Base-by-base conservation (phyloP, 2,113 vertebrate species). In the Toxotes jaculatrix region DNA sequence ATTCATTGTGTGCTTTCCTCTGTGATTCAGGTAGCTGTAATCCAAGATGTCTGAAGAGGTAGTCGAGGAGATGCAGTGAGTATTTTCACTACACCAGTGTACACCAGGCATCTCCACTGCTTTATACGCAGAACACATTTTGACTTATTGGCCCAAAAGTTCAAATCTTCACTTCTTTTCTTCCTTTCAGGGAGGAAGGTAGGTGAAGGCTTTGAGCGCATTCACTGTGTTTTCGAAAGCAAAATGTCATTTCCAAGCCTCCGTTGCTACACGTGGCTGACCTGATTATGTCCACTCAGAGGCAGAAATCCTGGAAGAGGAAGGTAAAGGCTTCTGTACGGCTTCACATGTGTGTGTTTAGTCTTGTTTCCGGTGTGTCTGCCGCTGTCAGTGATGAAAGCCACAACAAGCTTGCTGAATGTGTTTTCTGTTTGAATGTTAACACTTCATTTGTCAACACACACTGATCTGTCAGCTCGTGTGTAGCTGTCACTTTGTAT, bases 111-210 rank as follows among this genome's bases (percentile, higher is more conserved):
- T 63, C 27, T 57, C 27, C 27, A 6, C 8, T 34, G 1, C 47
- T 45, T 27, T 7, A 83, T 81, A 69, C 34, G 61, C 19, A 68
- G 1, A 60, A 7, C 43, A 19, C 19, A 66, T 68, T 65, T 42
- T 10, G 1, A 31, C 16, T 77, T n/a, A 72, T 32, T 19, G 14
- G 14, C 70, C n/a, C 23, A 21, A 49, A 75, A 45, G 16, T 73
- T 82, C 40, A 31, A 7, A 0, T 7, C 13, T 66, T 59, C 40
- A n/a, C 19, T 55, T 49, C 13, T 17, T 88, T 56, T 85, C 27
- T 76, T 27, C 27, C 27, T 61, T 86, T 66, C 74, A 92, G 91
- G 70, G 92, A 92, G 77, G 93, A 93, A 88, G 94, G 93, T 93
- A 86, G 79, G 92, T 82, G 86, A 86, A 87, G 84, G 32, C 31